Base-by-base conservation (phyloP, 1,140 invertebrate genomes). In the Drosophila pseudoobscura region DNA sequence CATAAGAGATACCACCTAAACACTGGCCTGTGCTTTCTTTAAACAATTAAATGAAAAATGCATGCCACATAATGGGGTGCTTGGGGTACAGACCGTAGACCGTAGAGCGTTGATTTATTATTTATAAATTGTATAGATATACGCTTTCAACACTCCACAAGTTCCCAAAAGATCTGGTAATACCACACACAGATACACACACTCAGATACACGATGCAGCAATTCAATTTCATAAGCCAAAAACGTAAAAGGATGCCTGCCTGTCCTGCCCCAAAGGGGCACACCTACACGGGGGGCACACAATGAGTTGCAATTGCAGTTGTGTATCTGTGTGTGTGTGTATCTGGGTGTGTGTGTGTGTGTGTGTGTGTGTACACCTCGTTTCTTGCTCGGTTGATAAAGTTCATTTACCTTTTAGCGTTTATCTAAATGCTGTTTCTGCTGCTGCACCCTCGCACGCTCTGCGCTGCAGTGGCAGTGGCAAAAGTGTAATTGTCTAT, bases 321-420 rank as follows among this genome's bases (percentile, higher is more conserved):
- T 71, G 9, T 64, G 52, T 49, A 6, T 8, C 13, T 20, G 6
- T 53, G 45, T 31, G 22, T 43, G 45, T 47, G 49, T 39, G 49
- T 62, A n/a, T n/a, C n/a, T n/a, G n/a, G n/a, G 49, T 60, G 45
- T 31, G 22, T 43, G 45, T 47, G 49, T 39, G 49, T 20, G 6
- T 53, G 45, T 31, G 22, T 43, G 45, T 47, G 49, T 39, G 49
- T 62, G 49, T 60, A 26, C 69, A 73, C 75, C 66, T 77, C 68
- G 69, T 58, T 64, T 57, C 68, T 83, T 63, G 68, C 63, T 83
- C 71, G 80, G 78, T 62, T 87, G 82, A 77, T 89, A 85, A 80
- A 89, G 84, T 89, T 89, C 84, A 85, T 89, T 89, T 84, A 89
- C 84, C 84, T 85, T 85, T 85, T 74, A 74, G 75, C 80, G 73